A percentile compares a stretch with the other conserved stretches of the same genome.
These are phyloP conservation scores for Euleptes europaea DNA, from an alignment of 2,113 vertebrate species.

Conservation along the genomic window DNA sequence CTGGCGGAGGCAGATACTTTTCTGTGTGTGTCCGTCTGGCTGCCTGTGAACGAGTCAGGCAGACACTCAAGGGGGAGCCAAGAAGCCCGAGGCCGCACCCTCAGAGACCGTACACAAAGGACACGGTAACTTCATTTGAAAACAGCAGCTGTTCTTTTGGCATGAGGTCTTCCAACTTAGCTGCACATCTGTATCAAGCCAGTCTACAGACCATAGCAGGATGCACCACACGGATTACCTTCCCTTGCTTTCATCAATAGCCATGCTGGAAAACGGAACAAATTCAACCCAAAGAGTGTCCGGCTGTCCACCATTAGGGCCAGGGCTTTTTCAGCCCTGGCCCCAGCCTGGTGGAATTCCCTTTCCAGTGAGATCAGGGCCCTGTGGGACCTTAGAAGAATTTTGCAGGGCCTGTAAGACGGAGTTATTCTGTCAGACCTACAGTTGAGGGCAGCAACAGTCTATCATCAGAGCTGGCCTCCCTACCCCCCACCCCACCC, in stretches of 20 bases:
- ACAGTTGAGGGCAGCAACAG: no score
- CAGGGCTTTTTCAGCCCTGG: no score
- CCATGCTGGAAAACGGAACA: neutral
- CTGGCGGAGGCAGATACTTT: slow-evolving; percentile 71
- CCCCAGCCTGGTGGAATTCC: no score
- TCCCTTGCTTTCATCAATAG: neutral
- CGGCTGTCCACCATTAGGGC: no score
- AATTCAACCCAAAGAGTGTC: no score
- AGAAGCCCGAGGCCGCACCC: neutral
- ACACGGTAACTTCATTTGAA: neutral
- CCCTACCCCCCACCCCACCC: no score
- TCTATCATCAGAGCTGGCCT: no score
- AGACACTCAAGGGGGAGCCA: slow-evolving; percentile 10
- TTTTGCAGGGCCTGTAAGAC: no score
- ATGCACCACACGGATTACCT: neutral
- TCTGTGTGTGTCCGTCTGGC: slow-evolving; percentile 78
- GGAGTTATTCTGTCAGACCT: no score
- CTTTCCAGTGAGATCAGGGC: no score
- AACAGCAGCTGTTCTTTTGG: neutral
- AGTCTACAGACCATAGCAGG: neutral
- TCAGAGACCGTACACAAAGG: neutral
- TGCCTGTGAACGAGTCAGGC: slow-evolving; percentile 71
- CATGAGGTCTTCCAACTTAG: neutral
- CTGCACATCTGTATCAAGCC: neutral
- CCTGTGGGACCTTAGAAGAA: no score